A percentile compares a stretch with the other conserved stretches of the same genome.
phyloP scores from a whole-genome alignment of 2,797 vertebrate genomes.

The Labroides dimidiatus region DNA sequence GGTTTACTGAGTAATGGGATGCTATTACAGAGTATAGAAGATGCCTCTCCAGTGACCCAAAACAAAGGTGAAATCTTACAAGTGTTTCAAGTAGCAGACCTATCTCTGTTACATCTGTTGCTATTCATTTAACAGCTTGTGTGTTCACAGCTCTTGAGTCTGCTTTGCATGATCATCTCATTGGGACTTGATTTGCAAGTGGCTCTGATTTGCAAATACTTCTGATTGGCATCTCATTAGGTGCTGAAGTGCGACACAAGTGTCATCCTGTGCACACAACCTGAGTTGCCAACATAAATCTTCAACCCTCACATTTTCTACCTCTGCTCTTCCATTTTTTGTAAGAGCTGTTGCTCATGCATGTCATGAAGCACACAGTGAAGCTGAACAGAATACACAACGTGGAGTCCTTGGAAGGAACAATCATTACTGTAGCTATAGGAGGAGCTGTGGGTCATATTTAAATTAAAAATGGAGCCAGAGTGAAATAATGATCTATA shows the following conservation, averaged over 20 bases:
- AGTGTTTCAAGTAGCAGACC: conserved; percentile 23
- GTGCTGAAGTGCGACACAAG: conserved; percentile 41
- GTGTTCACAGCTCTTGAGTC: conserved; percentile 57
- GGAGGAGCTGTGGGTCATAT: conserved; percentile 29
- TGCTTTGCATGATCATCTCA: conserved; percentile 63
- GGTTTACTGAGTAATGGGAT: not conserved
- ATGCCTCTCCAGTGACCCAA: not conserved
- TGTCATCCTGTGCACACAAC: conserved; percentile 36
- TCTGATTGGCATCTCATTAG: conserved; percentile 67
- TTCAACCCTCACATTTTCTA: conserved; percentile 33
- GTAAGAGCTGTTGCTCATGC: conserved; percentile 37
- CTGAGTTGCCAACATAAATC: conserved; percentile 46
- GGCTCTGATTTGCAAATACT: conserved; percentile 52
- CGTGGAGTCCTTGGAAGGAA: conserved; percentile 9
- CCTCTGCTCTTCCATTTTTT: not conserved
- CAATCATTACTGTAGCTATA: conserved; percentile 21
- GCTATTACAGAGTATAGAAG: conserved; percentile 3
- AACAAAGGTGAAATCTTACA: conserved; percentile 28
- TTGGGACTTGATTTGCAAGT: conserved; percentile 61
- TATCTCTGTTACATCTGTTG: conserved; percentile 44
- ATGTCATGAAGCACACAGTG: conserved; percentile 1
- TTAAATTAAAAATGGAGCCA: conserved; percentile 25
- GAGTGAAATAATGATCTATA: conserved; percentile 12
- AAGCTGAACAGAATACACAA: conserved; percentile 25
- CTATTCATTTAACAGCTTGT: conserved; percentile 51